Evolutionary conservation across 2,888 invertebrate species (phyloP), one percentile per base, ranked within the genome.

Genomic region (Polymixis flavicincta): DNA sequence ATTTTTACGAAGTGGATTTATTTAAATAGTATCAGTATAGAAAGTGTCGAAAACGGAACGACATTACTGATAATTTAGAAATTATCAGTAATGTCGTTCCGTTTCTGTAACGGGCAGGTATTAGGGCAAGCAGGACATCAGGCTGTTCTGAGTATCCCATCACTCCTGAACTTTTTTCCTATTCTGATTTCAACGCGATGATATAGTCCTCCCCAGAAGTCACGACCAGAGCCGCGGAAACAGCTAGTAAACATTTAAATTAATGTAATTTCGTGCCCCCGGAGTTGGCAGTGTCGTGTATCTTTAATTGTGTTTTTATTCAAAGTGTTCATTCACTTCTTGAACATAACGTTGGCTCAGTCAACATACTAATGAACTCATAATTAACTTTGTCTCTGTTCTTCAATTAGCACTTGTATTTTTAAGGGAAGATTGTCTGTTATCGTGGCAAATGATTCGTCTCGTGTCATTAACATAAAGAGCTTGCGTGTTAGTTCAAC

Each of bases 401-500:
- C 65, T 61, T 42, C 65, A 82, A 75, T 82, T 66, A 82, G 55
- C 50, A 14, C n/a, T 74, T 59, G 74, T 74, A 45, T 74, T 77
- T 64, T 25, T 81, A 52, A 25, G 17, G 8, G 22, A 19, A 48
- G 32, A n/a, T 68, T 48, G 54, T 72, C 54, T 71, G 61, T 25
- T 63, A 42, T 52, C 22, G 71, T 57, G 45, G 59, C 45, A 32
- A 59, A 45, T 42, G 59, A 14, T 22, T 25, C 52, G 32, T 32
- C 7, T 28, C 28, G 11, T 17, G 42, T 45, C 71, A 57, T 76
- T 52, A 57, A 13, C 71, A 78, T 77, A 28, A 22, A 13, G 22
- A 37, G 72, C 13, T 50, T 11, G 19, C 59, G 52, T 52, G 76
- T 68, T 67, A n/a, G 28, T 32, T 57, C 11, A 66, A 13, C 5